These are phyloP conservation scores for Strigamia maritima DNA, from an alignment of 2,888 invertebrate genomes.

Conservation along the genomic window DNA sequence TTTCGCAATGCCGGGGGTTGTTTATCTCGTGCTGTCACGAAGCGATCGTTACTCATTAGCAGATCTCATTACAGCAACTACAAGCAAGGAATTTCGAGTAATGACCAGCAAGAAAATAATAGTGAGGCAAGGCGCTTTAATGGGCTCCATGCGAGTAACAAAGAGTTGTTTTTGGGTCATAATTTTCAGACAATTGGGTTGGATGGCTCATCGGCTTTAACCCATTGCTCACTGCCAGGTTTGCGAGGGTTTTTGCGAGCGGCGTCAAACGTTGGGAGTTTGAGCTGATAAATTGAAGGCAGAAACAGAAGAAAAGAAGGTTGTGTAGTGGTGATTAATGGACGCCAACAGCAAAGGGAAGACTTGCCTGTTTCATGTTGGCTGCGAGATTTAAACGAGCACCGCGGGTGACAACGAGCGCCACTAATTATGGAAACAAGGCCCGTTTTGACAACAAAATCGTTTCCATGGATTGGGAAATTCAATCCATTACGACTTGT, in stretches of 20 bases:
- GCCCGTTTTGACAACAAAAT: neutral
- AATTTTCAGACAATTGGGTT: neutral
- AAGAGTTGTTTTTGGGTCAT: constrained; percentile 18
- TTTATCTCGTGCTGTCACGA: constrained; percentile 23
- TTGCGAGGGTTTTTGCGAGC: too few relatives aligned
- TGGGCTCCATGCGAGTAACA: constrained; percentile 1
- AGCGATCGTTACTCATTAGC: constrained; percentile 30
- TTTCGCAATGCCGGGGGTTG: constrained; percentile 9
- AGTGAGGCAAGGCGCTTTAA: too few relatives aligned
- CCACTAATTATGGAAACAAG: constrained; percentile 25
- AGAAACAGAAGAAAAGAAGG: constrained; percentile 2
- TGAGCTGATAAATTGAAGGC: constrained; percentile 15
- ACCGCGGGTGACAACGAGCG: constrained; percentile 28
- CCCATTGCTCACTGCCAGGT: constrained; percentile 28
- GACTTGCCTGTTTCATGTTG: neutral
- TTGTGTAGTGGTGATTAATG: constrained; percentile 1
- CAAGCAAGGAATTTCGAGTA: constrained; percentile 22
- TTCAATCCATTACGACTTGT: too few relatives aligned
- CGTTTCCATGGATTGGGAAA: too few relatives aligned
- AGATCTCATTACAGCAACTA: constrained; percentile 30
- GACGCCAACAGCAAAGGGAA: constrained; percentile 18
- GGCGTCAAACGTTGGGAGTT: constrained; percentile 7
- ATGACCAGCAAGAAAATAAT: constrained; percentile 23
- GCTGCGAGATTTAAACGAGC: constrained; percentile 12
- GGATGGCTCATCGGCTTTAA: neutral